Percentiles rank a stretch among this genome's conserved stretches.
Evolutionary conservation across 1,140 invertebrate genomes (phyloP).

Genomic region (Drosophila ambigua): DNA sequence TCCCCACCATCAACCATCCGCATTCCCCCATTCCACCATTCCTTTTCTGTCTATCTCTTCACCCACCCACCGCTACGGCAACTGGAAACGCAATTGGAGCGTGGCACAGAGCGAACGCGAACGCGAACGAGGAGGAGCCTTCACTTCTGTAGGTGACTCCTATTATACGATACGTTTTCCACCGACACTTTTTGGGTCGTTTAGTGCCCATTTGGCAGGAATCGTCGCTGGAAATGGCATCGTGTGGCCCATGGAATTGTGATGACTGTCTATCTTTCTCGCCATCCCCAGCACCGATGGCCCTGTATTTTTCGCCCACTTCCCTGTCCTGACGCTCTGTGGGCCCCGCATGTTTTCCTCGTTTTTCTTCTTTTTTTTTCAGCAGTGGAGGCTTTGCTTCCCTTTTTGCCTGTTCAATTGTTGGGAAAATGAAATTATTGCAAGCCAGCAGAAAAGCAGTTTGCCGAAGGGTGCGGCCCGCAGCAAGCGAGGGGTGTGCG

Average conservation of each 20-base stretch:
- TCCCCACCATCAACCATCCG: neutral
- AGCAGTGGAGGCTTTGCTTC: slow-evolving; percentile 20
- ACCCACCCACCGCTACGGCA: slow-evolving; percentile 14
- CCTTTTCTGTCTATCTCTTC: neutral
- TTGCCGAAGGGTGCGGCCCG: no score
- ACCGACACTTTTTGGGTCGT: no score
- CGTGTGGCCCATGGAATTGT: slow-evolving; percentile 32
- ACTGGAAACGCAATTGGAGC: slow-evolving; percentile 49
- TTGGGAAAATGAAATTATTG: slow-evolving; percentile 69
- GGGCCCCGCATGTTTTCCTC: neutral
- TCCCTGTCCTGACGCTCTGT: neutral
- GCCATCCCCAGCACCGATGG: neutral
- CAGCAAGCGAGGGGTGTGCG: no score
- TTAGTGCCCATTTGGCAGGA: no score
- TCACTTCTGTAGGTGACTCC: slow-evolving; percentile 19
- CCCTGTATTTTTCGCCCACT: slow-evolving; percentile 1
- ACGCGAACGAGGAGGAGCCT: slow-evolving; percentile 20
- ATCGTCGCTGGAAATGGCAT: no score
- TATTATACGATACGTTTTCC: no score
- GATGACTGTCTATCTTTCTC: neutral
- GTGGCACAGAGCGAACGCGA: slow-evolving; percentile 30
- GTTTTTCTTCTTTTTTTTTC: neutral
- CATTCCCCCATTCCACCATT: no score
- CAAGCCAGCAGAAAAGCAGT: slow-evolving; percentile 57
- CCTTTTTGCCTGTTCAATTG: slow-evolving; percentile 57